A percentile compares a stretch with the other conserved stretches of the same genome.
Conservation (phyloP, 2,888 invertebrate genomes). For the Deroplatys truncata region DNA sequence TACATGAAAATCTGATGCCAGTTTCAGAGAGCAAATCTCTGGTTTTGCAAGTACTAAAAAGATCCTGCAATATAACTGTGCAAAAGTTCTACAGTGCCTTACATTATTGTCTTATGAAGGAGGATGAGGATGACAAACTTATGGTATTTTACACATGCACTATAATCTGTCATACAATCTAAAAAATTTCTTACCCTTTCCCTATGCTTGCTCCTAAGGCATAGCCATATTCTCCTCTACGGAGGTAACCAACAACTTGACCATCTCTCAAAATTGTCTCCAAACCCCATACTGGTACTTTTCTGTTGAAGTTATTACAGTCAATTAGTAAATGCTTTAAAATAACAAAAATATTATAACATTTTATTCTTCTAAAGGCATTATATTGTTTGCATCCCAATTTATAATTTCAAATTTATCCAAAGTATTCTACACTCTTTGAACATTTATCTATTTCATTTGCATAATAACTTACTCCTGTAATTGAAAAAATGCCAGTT, state of each 20-base stretch:
- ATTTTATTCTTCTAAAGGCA: not conserved
- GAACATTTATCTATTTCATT: not conserved
- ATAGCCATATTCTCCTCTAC: slow-evolving; percentile 78
- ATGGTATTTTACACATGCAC: too few relatives aligned
- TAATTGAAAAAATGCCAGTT: slow-evolving; percentile 54
- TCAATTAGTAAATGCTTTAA: not conserved
- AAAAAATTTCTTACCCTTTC: slow-evolving; percentile 50
- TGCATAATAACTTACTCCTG: slow-evolving; percentile 26
- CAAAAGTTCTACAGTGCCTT: too few relatives aligned
- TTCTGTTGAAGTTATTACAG: slow-evolving; percentile 36
- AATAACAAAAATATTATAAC: not conserved
- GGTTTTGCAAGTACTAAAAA: too few relatives aligned
- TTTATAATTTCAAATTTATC: not conserved
- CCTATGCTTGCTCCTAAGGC: slow-evolving; percentile 56
- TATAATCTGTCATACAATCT: not conserved
- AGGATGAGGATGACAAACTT: too few relatives aligned
- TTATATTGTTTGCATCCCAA: not conserved
- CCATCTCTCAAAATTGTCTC: slow-evolving; percentile 81
- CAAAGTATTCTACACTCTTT: not conserved
- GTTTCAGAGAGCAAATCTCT: too few relatives aligned
- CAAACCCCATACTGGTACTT: slow-evolving; percentile 74
- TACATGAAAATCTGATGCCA: too few relatives aligned
- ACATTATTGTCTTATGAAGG: too few relatives aligned
- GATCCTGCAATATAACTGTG: too few relatives aligned
- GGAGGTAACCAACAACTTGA: slow-evolving; percentile 69